A percentile compares a stretch with the other conserved stretches of the same genome.
Conservation (phyloP, 2,888 invertebrate genomes). For the Cheiracanthium punctorium region DNA sequence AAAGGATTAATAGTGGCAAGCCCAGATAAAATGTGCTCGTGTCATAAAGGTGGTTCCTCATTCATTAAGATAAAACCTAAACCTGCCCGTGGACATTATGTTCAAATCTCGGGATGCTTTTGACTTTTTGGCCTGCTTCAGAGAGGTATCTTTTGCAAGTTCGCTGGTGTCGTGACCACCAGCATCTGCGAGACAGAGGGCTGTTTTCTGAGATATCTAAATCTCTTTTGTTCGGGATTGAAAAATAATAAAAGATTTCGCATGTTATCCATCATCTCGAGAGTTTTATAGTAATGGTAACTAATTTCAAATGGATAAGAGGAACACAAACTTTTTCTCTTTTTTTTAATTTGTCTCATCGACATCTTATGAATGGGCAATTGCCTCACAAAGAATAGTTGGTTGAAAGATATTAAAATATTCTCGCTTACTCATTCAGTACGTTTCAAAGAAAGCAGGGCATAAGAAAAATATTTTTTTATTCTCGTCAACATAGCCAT, state of each 20-base stretch:
- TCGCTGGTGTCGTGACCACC: conserved; percentile 39
- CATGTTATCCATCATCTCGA: conserved; percentile 27
- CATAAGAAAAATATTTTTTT: too few species aligned
- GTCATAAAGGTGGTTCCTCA: conserved; percentile 49
- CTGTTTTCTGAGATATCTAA: conserved; percentile 40
- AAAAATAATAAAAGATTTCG: conserved; percentile 30
- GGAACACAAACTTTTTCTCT: not conserved
- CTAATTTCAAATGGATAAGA: conserved; percentile 17
- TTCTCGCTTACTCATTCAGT: too few species aligned
- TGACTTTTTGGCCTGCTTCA: conserved; percentile 48
- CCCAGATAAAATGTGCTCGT: conserved; percentile 44
- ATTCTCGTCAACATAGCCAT: too few species aligned
- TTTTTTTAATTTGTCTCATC: too few species aligned
- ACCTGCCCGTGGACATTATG: conserved; percentile 37
- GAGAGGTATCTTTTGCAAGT: conserved; percentile 24
- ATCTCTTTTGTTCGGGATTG: conserved; percentile 28
- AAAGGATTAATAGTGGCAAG: conserved; percentile 56
- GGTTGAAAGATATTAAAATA: too few species aligned
- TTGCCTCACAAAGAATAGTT: too few species aligned
- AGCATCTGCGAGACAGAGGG: conserved; percentile 26
- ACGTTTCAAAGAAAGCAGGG: too few species aligned
- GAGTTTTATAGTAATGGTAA: not conserved
- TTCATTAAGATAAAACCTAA: conserved; percentile 54
- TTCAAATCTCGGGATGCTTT: conserved; percentile 29
- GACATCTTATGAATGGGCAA: too few species aligned